phyloP scores from a whole-genome alignment of 2,888 invertebrate genomes.

The Cataglyphis livida region DNA sequence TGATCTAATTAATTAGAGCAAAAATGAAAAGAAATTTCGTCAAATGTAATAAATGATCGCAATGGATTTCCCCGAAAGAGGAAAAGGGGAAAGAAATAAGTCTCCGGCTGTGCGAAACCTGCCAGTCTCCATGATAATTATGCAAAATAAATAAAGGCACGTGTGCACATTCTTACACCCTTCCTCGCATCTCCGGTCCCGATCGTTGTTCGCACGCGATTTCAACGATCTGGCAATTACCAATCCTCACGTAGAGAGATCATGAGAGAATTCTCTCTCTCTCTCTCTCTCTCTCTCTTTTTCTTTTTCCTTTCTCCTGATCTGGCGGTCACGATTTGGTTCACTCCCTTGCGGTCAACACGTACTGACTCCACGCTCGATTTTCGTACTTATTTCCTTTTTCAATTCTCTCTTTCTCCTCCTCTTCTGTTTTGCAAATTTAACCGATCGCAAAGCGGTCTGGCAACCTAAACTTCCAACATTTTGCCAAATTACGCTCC shows the following conservation, averaged over 20 bases:
- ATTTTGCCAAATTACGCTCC: not conserved
- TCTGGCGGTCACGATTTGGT: conserved; percentile 25
- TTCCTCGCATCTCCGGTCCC: conserved; percentile 55
- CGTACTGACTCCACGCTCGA: conserved; percentile 1
- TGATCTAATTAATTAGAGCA: conserved; percentile 28
- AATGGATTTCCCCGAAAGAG: not conserved
- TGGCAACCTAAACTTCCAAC: conserved; percentile 20
- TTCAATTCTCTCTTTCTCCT: not conserved
- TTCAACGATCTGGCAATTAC: conserved; percentile 79
- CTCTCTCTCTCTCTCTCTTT: conserved; percentile 10
- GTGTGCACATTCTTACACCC: conserved; percentile 79
- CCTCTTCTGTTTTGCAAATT: conserved; percentile 15
- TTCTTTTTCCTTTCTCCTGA: not conserved
- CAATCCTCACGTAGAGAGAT: conserved; percentile 73
- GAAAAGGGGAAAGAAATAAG: conserved; percentile 45
- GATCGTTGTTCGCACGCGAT: conserved; percentile 77
- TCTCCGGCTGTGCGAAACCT: conserved; percentile 61
- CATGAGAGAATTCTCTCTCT: conserved; percentile 57
- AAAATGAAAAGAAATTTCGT: conserved; percentile 2
- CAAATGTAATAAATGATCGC: conserved; percentile 19
- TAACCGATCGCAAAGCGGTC: conserved; percentile 1
- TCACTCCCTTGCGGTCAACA: conserved; percentile 16
- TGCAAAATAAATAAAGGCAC: conserved; percentile 83
- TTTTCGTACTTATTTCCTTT: conserved; percentile 28
- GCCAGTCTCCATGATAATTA: conserved; percentile 74